phyloP scores from a whole-genome alignment of 2,113 vertebrate species.

The Tinamus guttatus region DNA sequence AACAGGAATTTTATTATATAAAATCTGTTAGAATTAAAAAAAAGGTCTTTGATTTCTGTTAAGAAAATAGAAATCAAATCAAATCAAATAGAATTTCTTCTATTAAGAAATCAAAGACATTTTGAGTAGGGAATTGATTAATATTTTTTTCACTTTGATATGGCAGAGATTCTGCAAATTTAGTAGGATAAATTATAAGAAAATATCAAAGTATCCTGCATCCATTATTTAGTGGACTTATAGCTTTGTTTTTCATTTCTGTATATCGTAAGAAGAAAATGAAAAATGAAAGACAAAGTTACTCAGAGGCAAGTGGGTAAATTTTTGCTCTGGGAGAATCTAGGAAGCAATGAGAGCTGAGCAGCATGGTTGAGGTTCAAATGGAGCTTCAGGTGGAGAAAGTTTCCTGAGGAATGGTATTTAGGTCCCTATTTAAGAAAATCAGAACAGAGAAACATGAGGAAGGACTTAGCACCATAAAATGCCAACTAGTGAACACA shows the following conservation, averaged over 20 bases:
- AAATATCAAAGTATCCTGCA: background rate
- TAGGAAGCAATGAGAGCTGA: background rate
- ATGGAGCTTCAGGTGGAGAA: background rate
- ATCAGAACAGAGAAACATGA: background rate
- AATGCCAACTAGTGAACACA: background rate
- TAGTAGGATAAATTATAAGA: background rate
- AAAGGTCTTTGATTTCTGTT: conserved; percentile 25
- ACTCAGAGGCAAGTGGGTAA: background rate
- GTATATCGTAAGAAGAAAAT: background rate
- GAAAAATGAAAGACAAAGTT: background rate
- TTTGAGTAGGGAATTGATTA: background rate
- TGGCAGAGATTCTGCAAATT: background rate
- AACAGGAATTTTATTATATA: background rate
- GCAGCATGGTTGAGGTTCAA: background rate
- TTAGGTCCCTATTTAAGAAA: background rate
- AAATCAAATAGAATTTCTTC: too few relatives aligned
- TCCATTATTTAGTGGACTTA: background rate
- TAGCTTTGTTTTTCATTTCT: background rate
- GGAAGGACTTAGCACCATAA: background rate
- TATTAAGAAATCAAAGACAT: background rate
- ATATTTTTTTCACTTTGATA: conserved; percentile 7
- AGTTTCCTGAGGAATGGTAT: background rate
- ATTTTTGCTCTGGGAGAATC: accelerated
- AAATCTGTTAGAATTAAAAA: conserved; percentile 30
- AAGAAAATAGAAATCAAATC: too few relatives aligned